These are phyloP conservation scores for Melinopterus prodromus DNA, from an alignment of 2,888 invertebrate species.

Conservation along the genomic window DNA sequence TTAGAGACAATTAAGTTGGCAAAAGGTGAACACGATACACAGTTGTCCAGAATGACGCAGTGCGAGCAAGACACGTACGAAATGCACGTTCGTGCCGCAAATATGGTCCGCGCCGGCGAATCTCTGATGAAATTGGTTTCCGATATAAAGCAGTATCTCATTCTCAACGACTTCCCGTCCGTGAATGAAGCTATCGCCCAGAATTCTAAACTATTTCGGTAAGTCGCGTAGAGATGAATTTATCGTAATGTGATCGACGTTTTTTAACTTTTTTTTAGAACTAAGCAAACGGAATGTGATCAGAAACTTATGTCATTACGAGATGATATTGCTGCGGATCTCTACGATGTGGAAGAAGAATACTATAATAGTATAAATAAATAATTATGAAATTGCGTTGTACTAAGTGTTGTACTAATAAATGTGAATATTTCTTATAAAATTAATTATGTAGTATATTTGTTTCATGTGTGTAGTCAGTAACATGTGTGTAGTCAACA, in stretches of 20 bases:
- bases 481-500: too few relatives aligned
- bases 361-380: constrained; percentile 89
- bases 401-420: background rate
- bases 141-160: constrained; percentile 97
- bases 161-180: constrained; percentile 97
- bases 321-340: constrained; percentile 94
- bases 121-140: constrained; percentile 96
- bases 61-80: constrained; percentile 96
- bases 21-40: constrained; percentile 90
- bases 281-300: constrained; percentile 92
- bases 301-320: constrained; percentile 89
- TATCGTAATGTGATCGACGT: background rate
- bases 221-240: constrained; percentile 26
- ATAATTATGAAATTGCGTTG: constrained; percentile 54
- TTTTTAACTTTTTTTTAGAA: constrained; percentile 60
- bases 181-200: constrained; percentile 97
- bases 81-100: constrained; percentile 96
- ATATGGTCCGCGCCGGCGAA: constrained; percentile 96
- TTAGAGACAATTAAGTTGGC: constrained; percentile 89
- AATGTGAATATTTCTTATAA: constrained; percentile 6
- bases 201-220: constrained; percentile 83
- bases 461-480: too few relatives aligned
- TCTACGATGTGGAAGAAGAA: constrained; percentile 92
- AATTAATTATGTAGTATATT: too few relatives aligned
- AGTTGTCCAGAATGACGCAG: constrained; percentile 88